Base-by-base conservation (phyloP, 2,888 invertebrate genomes). In the Seira ritae region DNA sequence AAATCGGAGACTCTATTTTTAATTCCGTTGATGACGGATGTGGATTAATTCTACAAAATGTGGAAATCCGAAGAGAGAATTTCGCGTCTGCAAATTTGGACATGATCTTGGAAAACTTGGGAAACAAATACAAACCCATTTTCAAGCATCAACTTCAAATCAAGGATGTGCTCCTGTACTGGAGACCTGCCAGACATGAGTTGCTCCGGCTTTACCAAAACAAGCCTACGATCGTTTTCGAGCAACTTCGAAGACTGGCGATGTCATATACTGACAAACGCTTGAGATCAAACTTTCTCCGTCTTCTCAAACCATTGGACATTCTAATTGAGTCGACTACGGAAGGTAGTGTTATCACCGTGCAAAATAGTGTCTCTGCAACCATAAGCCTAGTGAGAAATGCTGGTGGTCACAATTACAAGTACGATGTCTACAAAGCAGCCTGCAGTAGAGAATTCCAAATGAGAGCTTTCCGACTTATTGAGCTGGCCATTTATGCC, bases 151-250 rank as follows among this genome's bases (percentile, higher is more conserved):
- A 24, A 22, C n/a, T 67, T 23, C n/a, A n/a, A 24, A 6, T 67
- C 22, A 22, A 24, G 10, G 31, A 17, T 24, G 15, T 67, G 22
- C n/a, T 23, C 10, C 1, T 12, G 1, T 67, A 67, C 67, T 67
- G 67, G 67, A 67, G 23, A 24, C 67, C 23, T 67, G 67, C 67
- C 67, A 67, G 67, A 67, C 67, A 67, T 23, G 67, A 67, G 67
- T 24, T 24, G 23, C 23, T 67, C 8, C 24, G 55, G 12, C 15
- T 15, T 55, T 55, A 55, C 55, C 55, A 55, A 55, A 55, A 55
- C n/a, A 55, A 55, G 55, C 55, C 55, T 24, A n/a, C 20, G 15
- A 2, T 20, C 17, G 15, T 67, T 19, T 67, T 67, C 67, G 24
- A 23, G 24, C n/a, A 24, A 67, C 67, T 67, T 67, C 67, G 24